Percentiles rank a stretch among this genome's conserved stretches.
phyloP scores from a whole-genome alignment of 2,888 invertebrate genomes.

The Notodonta dromedarius region DNA sequence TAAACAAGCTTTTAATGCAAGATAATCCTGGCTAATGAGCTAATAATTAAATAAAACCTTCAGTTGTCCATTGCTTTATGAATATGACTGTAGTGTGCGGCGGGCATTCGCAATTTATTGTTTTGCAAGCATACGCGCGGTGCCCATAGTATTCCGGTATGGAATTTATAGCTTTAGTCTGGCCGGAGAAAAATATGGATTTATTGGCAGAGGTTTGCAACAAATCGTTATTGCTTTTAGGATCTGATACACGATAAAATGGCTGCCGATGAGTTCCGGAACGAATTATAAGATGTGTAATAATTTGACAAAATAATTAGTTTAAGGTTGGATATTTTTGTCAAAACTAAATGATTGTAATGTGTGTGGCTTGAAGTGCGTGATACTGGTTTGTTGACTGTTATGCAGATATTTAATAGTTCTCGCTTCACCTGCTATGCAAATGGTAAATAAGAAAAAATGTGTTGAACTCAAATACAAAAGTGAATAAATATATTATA shows the following conservation, averaged over 20 bases:
- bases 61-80: conserved; percentile 48
- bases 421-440: too few species aligned
- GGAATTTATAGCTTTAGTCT: conserved; percentile 70
- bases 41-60: conserved; percentile 54
- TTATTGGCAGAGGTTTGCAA: conserved; percentile 62
- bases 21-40: background rate
- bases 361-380: too few species aligned
- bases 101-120: conserved; percentile 70
- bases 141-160: conserved; percentile 57
- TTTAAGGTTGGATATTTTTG: too few species aligned
- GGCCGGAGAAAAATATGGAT: conserved; percentile 71
- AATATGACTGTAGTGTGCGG: conserved; percentile 56
- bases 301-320: background rate
- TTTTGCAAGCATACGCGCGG: conserved; percentile 67
- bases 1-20: background rate
- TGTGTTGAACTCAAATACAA: too few species aligned
- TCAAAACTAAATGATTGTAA: too few species aligned
- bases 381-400: too few species aligned
- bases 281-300: background rate
- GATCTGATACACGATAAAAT: conserved; percentile 40
- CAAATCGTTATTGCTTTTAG: conserved; percentile 63
- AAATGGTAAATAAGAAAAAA: too few species aligned
- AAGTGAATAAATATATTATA: too few species aligned
- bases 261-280: conserved; percentile 16
- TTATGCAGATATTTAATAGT: too few species aligned